These are phyloP conservation scores for Drosophila algonquin DNA, from an alignment of 2,888 invertebrate genomes.

Conservation along the genomic window DNA sequence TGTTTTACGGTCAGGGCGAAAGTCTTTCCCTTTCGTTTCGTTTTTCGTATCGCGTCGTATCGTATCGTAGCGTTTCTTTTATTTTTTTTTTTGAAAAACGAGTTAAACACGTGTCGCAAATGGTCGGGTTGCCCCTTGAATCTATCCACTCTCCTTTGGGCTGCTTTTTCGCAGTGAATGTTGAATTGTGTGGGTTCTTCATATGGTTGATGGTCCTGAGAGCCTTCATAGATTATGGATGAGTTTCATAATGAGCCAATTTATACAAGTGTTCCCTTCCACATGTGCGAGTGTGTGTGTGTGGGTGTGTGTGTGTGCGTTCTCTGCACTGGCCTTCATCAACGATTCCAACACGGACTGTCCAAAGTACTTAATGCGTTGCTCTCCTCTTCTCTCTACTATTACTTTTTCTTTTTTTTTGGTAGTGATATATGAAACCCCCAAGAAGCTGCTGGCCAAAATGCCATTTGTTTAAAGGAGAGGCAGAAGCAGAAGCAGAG, in stretches of 20 bases:
- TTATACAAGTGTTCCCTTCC: slow-evolving; percentile 71
- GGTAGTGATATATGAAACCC: slow-evolving; percentile 78
- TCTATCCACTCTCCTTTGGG: slow-evolving; percentile 54
- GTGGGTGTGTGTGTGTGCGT: slow-evolving; percentile 25
- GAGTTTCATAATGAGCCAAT: slow-evolving; percentile 80
- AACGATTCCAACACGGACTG: slow-evolving; percentile 59
- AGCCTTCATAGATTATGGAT: slow-evolving; percentile 80
- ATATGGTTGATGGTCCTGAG: slow-evolving; percentile 67
- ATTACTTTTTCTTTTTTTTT: slow-evolving; percentile 14
- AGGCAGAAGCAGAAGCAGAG: slow-evolving; percentile 18
- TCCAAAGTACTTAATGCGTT: slow-evolving; percentile 41
- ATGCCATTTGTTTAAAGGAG: slow-evolving; percentile 72
- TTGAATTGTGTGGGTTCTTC: slow-evolving; percentile 27
- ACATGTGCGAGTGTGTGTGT: slow-evolving; percentile 15
- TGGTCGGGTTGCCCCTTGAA: slow-evolving; percentile 51
- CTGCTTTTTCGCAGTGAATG: slow-evolving; percentile 57
- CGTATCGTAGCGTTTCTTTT: too few species aligned
- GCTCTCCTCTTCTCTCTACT: slow-evolving; percentile 26
- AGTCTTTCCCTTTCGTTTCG: slow-evolving; percentile 37
- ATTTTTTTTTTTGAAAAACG: slow-evolving; percentile 65
- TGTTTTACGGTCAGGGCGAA: slow-evolving; percentile 62
- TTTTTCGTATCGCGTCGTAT: too few species aligned
- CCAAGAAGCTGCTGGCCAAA: slow-evolving; percentile 68
- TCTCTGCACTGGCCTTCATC: slow-evolving; percentile 49
- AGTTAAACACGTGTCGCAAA: slow-evolving; percentile 79